Conservation (phyloP, 2,113 vertebrate genomes). For the Misgurnus anguillicaudatus region DNA sequence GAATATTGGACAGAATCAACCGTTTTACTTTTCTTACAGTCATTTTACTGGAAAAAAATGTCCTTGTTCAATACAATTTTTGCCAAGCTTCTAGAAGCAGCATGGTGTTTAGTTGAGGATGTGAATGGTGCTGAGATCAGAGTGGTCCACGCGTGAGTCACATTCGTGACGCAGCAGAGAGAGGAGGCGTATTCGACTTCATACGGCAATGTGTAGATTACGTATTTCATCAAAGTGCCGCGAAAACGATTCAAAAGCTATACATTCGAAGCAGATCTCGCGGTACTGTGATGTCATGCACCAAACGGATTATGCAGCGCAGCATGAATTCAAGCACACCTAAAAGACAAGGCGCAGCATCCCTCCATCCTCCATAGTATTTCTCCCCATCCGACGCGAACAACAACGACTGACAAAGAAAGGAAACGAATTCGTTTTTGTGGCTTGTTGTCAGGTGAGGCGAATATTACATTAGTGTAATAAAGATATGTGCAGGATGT, state of each 20-base stretch:
- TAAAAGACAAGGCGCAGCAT: slow-evolving; percentile 43
- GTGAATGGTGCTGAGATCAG: slow-evolving; percentile 45
- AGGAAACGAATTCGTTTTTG: slow-evolving; percentile 34
- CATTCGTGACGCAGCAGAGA: slow-evolving; percentile 59
- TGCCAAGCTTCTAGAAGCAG: slow-evolving; percentile 36
- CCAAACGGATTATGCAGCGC: too few species aligned
- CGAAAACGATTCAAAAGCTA: too few species aligned
- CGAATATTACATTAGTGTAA: too few species aligned
- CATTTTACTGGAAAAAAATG: too few species aligned
- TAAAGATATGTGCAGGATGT: neutral
- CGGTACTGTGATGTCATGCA: too few species aligned
- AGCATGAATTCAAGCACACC: too few species aligned
- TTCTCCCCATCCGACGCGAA: neutral
- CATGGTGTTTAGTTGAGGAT: slow-evolving; percentile 51
- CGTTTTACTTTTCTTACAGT: too few species aligned
- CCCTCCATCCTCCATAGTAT: slow-evolving; percentile 45
- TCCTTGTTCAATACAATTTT: too few species aligned
- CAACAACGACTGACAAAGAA: slow-evolving; percentile 13
- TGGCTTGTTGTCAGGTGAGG: slow-evolving; percentile 70
- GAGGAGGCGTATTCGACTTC: neutral
- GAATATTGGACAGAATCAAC: too few species aligned
- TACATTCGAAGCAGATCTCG: too few species aligned
- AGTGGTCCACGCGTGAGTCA: slow-evolving; percentile 56
- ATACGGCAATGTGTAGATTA: too few species aligned
- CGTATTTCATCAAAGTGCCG: too few species aligned